Evolutionary conservation across 1,140 invertebrate species (phyloP), one percentile per base, ranked within the genome.

Genomic region (Drosophila sp.): DNA sequence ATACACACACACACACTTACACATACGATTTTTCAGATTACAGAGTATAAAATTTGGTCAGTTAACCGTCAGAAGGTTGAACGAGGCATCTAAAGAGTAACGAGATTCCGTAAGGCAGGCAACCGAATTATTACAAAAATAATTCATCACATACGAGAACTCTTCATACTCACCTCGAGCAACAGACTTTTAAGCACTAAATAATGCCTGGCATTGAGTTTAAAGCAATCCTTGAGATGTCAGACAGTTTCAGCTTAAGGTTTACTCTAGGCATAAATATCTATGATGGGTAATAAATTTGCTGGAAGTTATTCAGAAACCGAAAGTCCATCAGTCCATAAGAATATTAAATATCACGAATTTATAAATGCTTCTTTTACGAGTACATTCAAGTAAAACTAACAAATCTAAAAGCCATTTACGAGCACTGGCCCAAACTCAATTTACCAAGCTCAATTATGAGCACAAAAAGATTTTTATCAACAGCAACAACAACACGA

Each of bases 381-480:
- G n/a, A n/a, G n/a, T n/a, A n/a, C 29, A 36, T 34, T 43, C 64
- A 43, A 66, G 21, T 43, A 38, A 77, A 58, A 53, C 58, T 50
- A 67, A 69, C 45, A 45, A 58, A 64, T 67, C 48, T 67, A 53
- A 69, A 73, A 77, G 66, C 64, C 58, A 57, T 77, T 71, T 73
- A 58, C 48, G 53, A 40, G n/a, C 40, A 32, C 6, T 54, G 29
- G 9, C 43, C 46, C 43, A 70, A 63, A 63, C 63, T 50, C 62
- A 58, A 67, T 43, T 72, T 76, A 21, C 27, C 36, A 21, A 18
- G 50, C 65, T 78, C 79, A 82, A 75, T 78, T 82, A 82, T 82
- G 79, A 54, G 45, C 38, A 66, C 32, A 74, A 43, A 63, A 46
- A 63, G 50, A 74, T 73, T 67, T 32, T 16, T 38, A 40, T 27